A percentile compares a stretch with the other conserved stretches of the same genome.
These are phyloP conservation scores for Ceyx cyanopectus DNA, from an alignment of 2,113 vertebrate species.

Conservation along the genomic window DNA sequence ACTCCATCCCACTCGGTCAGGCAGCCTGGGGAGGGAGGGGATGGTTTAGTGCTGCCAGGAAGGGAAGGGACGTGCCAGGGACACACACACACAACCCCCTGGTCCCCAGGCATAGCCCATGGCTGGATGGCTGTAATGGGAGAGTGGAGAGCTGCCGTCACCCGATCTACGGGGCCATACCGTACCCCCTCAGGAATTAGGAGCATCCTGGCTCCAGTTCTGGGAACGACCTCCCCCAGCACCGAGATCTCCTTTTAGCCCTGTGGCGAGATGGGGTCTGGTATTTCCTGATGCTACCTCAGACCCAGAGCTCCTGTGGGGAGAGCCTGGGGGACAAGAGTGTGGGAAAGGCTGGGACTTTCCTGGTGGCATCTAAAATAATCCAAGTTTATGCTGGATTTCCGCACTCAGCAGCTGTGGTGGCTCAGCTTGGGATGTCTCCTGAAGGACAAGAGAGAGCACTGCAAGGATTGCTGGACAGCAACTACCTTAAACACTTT, in stretches of 20 bases:
- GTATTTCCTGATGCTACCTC: not conserved
- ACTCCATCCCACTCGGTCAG: conserved; percentile 72
- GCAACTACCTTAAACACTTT: not conserved
- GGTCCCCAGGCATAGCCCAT: not conserved
- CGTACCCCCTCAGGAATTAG: not conserved
- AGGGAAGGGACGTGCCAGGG: not conserved
- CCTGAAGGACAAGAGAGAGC: not conserved
- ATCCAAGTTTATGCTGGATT: not conserved
- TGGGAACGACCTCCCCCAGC: rapidly evolving
- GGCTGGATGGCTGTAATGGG: not conserved
- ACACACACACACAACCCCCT: not conserved
- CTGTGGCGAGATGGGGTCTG: rapidly evolving
- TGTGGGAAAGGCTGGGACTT: not conserved
- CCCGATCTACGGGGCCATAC: not conserved
- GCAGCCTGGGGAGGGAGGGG: conserved; percentile 60
- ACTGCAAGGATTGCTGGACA: not conserved
- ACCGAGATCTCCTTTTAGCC: not conserved
- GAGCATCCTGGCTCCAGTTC: not conserved
- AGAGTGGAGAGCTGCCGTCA: not conserved
- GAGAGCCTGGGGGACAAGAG: rapidly evolving
- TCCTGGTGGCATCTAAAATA: not conserved
- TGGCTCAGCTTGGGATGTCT: rapidly evolving
- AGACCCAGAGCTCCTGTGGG: not conserved
- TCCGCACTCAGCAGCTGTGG: not conserved
- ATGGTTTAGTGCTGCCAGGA: rapidly evolving